These are phyloP conservation scores for Drosophila melanica DNA, from an alignment of 1,140 invertebrate genomes.

Conservation along the genomic window DNA sequence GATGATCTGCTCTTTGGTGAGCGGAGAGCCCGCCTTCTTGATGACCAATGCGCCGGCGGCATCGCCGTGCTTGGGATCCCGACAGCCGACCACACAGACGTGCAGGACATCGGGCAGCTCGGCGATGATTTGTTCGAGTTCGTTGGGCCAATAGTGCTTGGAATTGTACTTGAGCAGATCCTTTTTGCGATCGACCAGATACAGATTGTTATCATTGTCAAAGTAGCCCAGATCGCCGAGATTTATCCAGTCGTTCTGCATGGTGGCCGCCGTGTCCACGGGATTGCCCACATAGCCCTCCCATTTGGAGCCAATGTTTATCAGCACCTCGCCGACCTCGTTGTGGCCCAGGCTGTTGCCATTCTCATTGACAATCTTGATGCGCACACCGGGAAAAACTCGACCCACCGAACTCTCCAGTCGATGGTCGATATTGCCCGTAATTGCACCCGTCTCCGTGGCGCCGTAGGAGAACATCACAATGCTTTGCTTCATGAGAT, in stretches of 20 bases:
- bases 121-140: conserved; percentile 66
- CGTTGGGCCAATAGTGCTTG: conserved; percentile 73
- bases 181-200: conserved; percentile 87
- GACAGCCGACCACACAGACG: conserved; percentile 67
- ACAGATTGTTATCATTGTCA: conserved; percentile 85
- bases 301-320: conserved; percentile 53
- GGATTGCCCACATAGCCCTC: conserved; percentile 60
- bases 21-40: conserved; percentile 30
- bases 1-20: conserved; percentile 59
- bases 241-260: conserved; percentile 85
- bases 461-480: conserved; percentile 59
- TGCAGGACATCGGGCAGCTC: conserved; percentile 60
- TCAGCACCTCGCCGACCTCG: conserved; percentile 63
- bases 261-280: conserved; percentile 47
- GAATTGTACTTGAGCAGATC: conserved; percentile 85
- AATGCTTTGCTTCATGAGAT: conserved; percentile 17
- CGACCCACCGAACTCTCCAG: conserved; percentile 52
- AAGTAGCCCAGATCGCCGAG: conserved; percentile 88
- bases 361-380: conserved; percentile 78
- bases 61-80: conserved; percentile 52
- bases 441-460: conserved; percentile 55
- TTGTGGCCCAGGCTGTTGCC: conserved; percentile 45
- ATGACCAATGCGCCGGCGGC: conserved; percentile 67
- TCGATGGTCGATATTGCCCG: conserved; percentile 34
- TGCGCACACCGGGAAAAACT: conserved; percentile 33